These are phyloP conservation scores for Aleiodes leptofemur DNA, from an alignment of 2,888 invertebrate genomes.

Conservation along the genomic window DNA sequence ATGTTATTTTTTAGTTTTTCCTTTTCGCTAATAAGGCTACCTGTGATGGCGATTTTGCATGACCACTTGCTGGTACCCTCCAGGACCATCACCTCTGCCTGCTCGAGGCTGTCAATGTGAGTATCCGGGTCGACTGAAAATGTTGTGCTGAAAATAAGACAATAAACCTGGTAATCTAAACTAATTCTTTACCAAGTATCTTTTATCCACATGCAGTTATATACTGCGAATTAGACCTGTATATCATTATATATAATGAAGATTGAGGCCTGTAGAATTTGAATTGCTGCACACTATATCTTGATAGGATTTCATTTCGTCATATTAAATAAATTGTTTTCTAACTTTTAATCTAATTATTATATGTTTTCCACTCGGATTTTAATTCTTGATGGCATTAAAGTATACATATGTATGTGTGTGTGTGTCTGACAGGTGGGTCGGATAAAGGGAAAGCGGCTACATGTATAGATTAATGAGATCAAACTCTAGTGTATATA, in stretches of 20 bases:
- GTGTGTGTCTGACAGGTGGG: too few species aligned
- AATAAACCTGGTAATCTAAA: constrained; percentile 55
- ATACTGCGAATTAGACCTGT: not conserved
- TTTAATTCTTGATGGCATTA: too few species aligned
- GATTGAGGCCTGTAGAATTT: too few species aligned
- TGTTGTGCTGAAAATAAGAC: constrained; percentile 87
- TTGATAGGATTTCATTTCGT: too few species aligned
- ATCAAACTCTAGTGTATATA: not conserved
- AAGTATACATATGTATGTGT: too few species aligned
- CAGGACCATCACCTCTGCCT: constrained; percentile 97
- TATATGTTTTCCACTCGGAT: too few species aligned
- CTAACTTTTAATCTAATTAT: too few species aligned
- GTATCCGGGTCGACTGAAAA: constrained; percentile 98
- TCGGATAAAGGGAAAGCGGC: too few species aligned
- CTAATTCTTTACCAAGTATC: not conserved
- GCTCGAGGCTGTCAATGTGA: constrained; percentile 98
- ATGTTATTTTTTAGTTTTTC: constrained; percentile 48
- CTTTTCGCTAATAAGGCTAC: constrained; percentile 77
- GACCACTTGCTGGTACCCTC: constrained; percentile 99
- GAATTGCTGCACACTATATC: too few species aligned
- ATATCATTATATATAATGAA: too few species aligned
- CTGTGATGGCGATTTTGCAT: constrained; percentile 99
- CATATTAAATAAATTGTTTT: too few species aligned
- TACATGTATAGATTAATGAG: too few species aligned
- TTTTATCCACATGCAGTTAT: not conserved